Base-by-base conservation (phyloP, 2,797 vertebrate genomes). In the Pseudomugil tenellus region DNA sequence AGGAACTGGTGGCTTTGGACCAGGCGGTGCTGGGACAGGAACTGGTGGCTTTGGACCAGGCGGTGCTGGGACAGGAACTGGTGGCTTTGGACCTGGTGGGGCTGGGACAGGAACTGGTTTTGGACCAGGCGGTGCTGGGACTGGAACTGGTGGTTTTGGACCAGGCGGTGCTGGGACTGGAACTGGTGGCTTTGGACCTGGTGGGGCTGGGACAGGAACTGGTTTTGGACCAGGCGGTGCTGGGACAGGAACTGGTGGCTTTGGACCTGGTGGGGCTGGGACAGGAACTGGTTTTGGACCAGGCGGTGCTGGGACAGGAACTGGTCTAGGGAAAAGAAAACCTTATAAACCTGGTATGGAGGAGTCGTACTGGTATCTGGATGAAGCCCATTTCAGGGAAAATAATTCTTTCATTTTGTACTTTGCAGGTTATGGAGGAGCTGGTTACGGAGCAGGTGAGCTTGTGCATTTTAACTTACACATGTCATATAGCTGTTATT, bases 241-340 rank as follows among this genome's bases (percentile, higher is more conserved):
- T 46, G 81, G 84, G 0, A 73, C 56, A 51, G 72, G 77, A 35
- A 48, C 46, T 48, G 81, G 77, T 14, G 70, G 80, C 0, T 70
- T 43, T 19, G 64, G 72, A 32, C 81, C 77, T 0, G 69, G 71
- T 25, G 83, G 72, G 0, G 26, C 29, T 46, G 81, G 84, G 0
- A 77, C 48, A 26, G 35, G 66, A 31, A 32, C 67, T 31, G 81
- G 79, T 0, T 69, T 61, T 0, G 41, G 73, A 48, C 63, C 70
- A 0, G 57, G 57, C 6, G 35, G 35, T 16, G 29, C 16, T 75
- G 83, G 75, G 29, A 26, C 39, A 29, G 58, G 70, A 35, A 6
- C 65, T 21, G 72, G 67, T n/a, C 65, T 80, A 34, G 83, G 73
- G 70, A 88, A 87, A 79, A 70, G 76, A 65, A 92, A 92, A 77